Base-by-base conservation (phyloP, 2,888 invertebrate genomes). In the Pediacus dermestoides region DNA sequence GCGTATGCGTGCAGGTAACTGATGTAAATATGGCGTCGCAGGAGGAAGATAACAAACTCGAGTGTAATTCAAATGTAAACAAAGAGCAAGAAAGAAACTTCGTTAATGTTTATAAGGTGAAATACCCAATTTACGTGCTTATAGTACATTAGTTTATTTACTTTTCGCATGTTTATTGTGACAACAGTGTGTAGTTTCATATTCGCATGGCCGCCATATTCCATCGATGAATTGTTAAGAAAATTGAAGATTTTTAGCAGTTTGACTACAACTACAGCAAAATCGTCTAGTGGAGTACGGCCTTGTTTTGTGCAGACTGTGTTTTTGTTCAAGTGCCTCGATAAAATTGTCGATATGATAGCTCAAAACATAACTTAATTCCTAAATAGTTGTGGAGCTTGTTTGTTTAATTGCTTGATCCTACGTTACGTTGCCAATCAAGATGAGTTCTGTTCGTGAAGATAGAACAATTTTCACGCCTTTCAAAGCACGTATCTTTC, bases 131-230 rank as follows among this genome's bases (percentile, higher is more conserved):
- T 58, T 59, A 58, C 52, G 64, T 63, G 65, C 57, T 64, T 61
- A 48, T 64, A 56, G 58, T 58, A 53, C 55, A 60, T 59, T 66
- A 60, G 55, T 60, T 64, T 54, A 46, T 58, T 60, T 63, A 48
- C 48, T 61, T 60, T 57, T 62, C 58, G 63, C 64, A 65, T 66
- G 66, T 57, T 61, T 58, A 58, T 60, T 61, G 63, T 64, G 58
- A 57, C 53, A 45, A 56, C 56, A 59, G 60, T 59, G 63, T 64
- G 47, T 64, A 63, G 59, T 58, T 65, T 58, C 53, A 55, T 56
- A 59, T 62, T 66, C 62, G 64, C 61, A 66, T 66, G 66, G 64
- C 66, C 58, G 67, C 68, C 67, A 68, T 68, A 59, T 67, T 67
- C 55, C 53, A 50, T 59, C 57, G 53, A 54, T 60, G 59, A 58